Evolutionary conservation across 2,113 vertebrate species (phyloP), one percentile per base, ranked within the genome.

Genomic region (Pimephales promelas): DNA sequence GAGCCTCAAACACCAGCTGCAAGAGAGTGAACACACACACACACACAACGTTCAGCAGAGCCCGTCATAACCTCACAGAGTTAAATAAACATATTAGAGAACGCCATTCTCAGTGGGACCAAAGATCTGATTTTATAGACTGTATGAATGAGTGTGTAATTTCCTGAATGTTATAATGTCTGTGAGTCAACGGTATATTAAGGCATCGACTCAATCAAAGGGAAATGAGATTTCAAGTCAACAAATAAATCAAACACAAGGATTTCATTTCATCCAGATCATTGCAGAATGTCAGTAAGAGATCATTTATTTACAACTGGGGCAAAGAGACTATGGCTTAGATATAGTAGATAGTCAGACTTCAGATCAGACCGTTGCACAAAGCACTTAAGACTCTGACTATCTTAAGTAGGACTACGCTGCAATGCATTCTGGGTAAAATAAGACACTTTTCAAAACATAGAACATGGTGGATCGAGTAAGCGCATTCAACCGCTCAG

Each of bases 1-100:
- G 93, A 18, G 98, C 98, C 92, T 99, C 98, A 86, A 99, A 98
- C 90, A 98, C 92, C 94, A 98, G 95, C 98, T 99, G 90, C 81
- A 93, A 26, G 82, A 85, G 16, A 71, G 56, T 62, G 90, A 83
- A 86, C 85, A 66, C 16, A 70, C 61, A 84, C 72, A 75, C 31
- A 70, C 61, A 84, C 72, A 75, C 31, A 70, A 74, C 81, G 85
- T 62, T 89, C 49, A 54, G 7, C 52, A 54, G 72, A 85, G 62
- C 52, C 49, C 18, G 20, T 88, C 64, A 82, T 40, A 56, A 47
- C 86, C 76, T 68, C 18, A 71, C 13, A 3, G 28, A 68, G 61
- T 54, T 54, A 28, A 43, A 26, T 54, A 81, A 68, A 85, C 61
- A 77, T 43, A 79, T 14, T n/a, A 31, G 9, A 74, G 34, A 54